phyloP scores from a whole-genome alignment of 2,113 vertebrate species.

The Proterorhinus semilunaris region DNA sequence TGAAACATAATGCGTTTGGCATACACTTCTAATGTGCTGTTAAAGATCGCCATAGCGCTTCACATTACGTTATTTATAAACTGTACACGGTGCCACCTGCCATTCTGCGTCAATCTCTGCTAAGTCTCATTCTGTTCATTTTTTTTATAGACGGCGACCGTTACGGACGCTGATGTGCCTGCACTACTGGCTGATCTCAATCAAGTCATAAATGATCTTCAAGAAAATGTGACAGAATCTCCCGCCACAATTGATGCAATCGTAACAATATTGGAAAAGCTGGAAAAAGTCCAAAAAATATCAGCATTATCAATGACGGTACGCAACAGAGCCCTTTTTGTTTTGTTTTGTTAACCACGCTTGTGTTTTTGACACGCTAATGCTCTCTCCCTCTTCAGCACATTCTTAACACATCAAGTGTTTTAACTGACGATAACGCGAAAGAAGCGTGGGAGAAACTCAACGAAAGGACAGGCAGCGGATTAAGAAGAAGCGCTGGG shows the following conservation, averaged over 20 bases:
- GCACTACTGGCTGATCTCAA: conserved; percentile 3
- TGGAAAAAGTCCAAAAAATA: neutral
- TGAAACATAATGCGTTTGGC: neutral
- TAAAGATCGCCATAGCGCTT: no score
- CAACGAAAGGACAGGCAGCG: neutral
- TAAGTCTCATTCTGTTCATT: conserved; percentile 4
- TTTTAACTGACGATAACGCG: conserved; percentile 28
- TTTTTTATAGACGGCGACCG: conserved; percentile 14
- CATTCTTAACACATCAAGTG: conserved; percentile 28
- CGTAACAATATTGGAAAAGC: conserved; percentile 30
- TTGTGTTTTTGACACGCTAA: neutral
- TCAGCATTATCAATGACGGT: neutral
- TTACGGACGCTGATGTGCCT: conserved; percentile 8
- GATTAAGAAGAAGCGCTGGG: neutral
- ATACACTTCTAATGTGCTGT: neutral
- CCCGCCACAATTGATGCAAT: conserved; percentile 30
- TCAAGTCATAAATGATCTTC: neutral
- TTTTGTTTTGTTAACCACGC: neutral
- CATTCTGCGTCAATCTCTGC: neutral
- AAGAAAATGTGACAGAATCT: neutral
- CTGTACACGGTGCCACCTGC: neutral
- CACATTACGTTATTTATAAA: no score
- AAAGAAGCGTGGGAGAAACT: conserved; percentile 22
- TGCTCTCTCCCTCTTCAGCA: conserved; percentile 26
- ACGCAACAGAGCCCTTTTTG: neutral